Evolutionary conservation across 2,113 vertebrate genomes (phyloP).

Genomic region (Phalacrocorax pelagicus): DNA sequence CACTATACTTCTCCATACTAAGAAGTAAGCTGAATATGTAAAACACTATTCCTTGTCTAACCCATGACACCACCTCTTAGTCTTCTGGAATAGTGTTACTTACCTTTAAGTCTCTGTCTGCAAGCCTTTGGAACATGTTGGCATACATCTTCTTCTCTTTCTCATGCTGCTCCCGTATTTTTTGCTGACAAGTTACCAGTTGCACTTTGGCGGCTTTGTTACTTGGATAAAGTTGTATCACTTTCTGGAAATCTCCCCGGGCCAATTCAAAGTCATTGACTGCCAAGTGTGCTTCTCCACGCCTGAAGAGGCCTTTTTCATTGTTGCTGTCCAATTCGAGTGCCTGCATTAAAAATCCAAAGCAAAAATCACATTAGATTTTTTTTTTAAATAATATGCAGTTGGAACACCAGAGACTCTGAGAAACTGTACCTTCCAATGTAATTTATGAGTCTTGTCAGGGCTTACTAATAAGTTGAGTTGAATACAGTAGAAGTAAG

Average conservation of each 20-base stretch:
- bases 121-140: constrained; percentile 97
- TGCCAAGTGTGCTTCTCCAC: constrained; percentile 86
- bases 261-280: constrained; percentile 93
- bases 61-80: not conserved
- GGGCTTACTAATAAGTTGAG: not conserved
- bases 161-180: constrained; percentile 89
- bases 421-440: not conserved
- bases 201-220: constrained; percentile 94
- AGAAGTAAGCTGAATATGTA: not conserved
- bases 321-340: constrained; percentile 86
- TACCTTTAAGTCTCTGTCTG: constrained; percentile 89
- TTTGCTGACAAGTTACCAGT: constrained; percentile 87
- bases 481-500: not conserved
- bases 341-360: constrained; percentile 75
- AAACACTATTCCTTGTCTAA: not conserved
- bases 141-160: constrained; percentile 95
- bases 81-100: not conserved
- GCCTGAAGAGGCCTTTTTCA: constrained; percentile 95
- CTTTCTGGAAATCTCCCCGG: constrained; percentile 87
- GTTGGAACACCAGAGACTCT: not conserved
- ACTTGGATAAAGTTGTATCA: constrained; percentile 89
- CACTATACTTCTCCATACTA: too few relatives aligned
- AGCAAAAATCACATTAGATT: not conserved
- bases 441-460: not conserved
- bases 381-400: not conserved